A percentile compares a stretch with the other conserved stretches of the same genome.
phyloP scores from a whole-genome alignment of 1,140 invertebrate species.

The Argopecten irradians region DNA sequence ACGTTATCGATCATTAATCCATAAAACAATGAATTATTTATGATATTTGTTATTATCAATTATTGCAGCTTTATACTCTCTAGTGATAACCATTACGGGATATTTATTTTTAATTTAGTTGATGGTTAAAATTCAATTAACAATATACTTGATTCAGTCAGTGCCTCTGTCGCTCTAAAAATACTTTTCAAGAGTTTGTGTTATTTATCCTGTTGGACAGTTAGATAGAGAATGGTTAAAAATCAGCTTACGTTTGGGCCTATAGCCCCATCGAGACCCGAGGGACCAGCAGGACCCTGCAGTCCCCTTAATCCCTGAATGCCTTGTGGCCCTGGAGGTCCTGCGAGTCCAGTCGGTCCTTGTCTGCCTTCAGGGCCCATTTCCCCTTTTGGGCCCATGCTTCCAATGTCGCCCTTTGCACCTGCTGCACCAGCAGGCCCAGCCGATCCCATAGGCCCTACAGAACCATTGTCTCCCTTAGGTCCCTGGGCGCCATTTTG shows the following conservation, averaged over 20 bases:
- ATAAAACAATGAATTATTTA: too few relatives aligned
- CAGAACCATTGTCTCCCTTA: constrained; percentile 21
- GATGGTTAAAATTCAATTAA: too few relatives aligned
- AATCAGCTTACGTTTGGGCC: background rate
- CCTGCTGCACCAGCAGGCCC: constrained; percentile 21
- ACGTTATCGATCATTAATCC: too few relatives aligned
- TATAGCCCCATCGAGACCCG: constrained; percentile 14
- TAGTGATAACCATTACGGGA: too few relatives aligned
- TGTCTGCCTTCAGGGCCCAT: background rate
- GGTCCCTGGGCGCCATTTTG: background rate
- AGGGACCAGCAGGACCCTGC: background rate
- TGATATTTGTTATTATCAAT: too few relatives aligned
- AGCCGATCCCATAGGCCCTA: background rate
- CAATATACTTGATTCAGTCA: too few relatives aligned
- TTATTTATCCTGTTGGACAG: too few relatives aligned
- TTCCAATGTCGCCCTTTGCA: background rate
- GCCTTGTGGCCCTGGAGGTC: background rate
- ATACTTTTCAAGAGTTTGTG: too few relatives aligned
- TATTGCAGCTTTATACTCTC: too few relatives aligned
- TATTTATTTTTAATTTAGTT: too few relatives aligned
- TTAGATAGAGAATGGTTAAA: too few relatives aligned
- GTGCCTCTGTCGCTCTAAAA: too few relatives aligned
- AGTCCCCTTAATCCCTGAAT: constrained; percentile 25
- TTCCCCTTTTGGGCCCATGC: background rate
- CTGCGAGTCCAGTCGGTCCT: background rate